Conservation (phyloP, 2,888 invertebrate species). For the Stenichneumon culpator region DNA sequence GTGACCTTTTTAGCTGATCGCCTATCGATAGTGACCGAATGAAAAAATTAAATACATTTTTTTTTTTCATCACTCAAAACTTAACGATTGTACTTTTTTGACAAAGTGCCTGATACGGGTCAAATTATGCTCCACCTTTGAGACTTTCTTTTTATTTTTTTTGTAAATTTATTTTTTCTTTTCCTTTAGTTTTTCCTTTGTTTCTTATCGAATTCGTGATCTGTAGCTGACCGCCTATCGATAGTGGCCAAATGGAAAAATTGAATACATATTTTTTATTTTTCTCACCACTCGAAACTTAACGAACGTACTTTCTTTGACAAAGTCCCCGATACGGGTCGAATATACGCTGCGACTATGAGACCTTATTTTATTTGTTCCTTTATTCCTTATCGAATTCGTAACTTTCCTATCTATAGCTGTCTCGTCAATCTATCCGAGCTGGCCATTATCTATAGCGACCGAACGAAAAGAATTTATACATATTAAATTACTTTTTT, state of each 20-base stretch:
- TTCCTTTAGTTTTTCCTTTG: conserved; percentile 46
- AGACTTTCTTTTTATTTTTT: conserved; percentile 65
- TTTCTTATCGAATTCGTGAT: conserved; percentile 57
- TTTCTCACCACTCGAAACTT: too few species aligned
- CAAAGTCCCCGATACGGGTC: background rate
- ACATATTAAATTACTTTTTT: background rate
- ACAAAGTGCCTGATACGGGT: too few species aligned
- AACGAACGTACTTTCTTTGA: too few species aligned
- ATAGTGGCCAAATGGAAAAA: background rate
- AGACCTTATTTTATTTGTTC: conserved; percentile 67
- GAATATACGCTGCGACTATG: conserved; percentile 18
- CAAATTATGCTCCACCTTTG: conserved; percentile 12
- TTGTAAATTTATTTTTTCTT: too few species aligned
- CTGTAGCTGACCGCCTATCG: background rate
- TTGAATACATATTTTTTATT: too few species aligned
- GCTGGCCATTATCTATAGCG: background rate
- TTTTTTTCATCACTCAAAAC: background rate
- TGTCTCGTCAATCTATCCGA: background rate
- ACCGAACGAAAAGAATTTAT: conserved; percentile 10
- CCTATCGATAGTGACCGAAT: background rate
- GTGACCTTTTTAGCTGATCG: background rate
- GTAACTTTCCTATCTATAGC: conserved; percentile 10
- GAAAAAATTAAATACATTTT: background rate
- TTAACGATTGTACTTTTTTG: background rate
- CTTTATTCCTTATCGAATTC: conserved; percentile 63